Evolutionary conservation across 2,797 vertebrate genomes (phyloP).

Genomic region (Loriculus beryllinus): DNA sequence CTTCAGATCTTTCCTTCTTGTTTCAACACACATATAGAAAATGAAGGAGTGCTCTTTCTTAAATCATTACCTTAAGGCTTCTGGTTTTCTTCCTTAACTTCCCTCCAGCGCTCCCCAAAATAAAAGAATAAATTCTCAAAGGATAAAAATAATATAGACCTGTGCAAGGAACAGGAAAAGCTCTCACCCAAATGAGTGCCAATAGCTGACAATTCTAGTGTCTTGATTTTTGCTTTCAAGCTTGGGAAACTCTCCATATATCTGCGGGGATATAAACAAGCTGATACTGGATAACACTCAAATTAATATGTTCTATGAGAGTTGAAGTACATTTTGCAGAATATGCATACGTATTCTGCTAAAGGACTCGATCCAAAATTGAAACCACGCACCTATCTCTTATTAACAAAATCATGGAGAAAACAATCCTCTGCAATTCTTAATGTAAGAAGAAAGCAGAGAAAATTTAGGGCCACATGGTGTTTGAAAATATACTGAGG

Average conservation of each 20-base stretch:
- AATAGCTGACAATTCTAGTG: conserved; percentile 35
- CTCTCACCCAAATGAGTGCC: neutral
- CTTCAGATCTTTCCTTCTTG: neutral
- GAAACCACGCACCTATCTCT: neutral
- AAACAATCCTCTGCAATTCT: neutral
- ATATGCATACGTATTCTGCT: neutral
- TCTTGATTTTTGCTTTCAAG: conserved; percentile 56
- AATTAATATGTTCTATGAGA: neutral
- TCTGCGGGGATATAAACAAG: conserved; percentile 32
- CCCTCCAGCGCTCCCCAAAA: neutral
- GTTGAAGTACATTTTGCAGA: conserved; percentile 7
- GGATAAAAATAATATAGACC: conserved; percentile 40
- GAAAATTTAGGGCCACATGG: neutral
- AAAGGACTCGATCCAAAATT: neutral
- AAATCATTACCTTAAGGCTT: conserved; percentile 48
- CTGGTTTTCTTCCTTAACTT: conserved; percentile 28
- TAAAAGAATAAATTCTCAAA: conserved; percentile 19
- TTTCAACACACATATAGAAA: neutral
- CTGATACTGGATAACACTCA: conserved; percentile 33
- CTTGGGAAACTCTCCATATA: conserved; percentile 60
- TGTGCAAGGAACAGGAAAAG: neutral
- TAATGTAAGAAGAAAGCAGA: neutral
- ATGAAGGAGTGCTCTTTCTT: conserved; percentile 18
- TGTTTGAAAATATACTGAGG: neutral
- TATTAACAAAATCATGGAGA: neutral